A percentile compares a stretch with the other conserved stretches of the same genome.
Evolutionary conservation across 2,113 vertebrate genomes (phyloP).

Genomic region (Xiphophorus couchianus): DNA sequence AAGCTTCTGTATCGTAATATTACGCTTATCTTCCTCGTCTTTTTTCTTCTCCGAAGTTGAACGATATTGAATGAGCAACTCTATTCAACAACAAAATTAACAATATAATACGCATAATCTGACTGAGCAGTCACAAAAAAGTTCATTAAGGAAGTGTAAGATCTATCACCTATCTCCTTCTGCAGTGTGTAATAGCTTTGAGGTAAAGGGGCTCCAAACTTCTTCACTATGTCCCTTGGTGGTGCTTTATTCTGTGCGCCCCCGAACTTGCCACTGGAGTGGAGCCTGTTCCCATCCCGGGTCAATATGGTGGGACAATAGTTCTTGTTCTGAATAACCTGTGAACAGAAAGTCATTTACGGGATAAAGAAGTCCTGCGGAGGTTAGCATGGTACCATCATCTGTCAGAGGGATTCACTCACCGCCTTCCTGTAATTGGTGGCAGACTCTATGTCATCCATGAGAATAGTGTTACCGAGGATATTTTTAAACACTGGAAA

Average conservation of each 20-base stretch:
- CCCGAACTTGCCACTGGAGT: constrained; percentile 90
- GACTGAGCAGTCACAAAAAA: background rate
- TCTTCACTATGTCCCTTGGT: constrained; percentile 76
- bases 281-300: constrained; percentile 87
- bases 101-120: background rate
- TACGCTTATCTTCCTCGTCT: constrained; percentile 65
- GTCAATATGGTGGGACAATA: constrained; percentile 91
- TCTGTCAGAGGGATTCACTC: constrained; percentile 45
- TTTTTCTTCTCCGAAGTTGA: constrained; percentile 72
- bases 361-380: background rate
- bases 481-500: constrained; percentile 89
- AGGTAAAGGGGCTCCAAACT: constrained; percentile 90
- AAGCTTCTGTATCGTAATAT: constrained; percentile 70
- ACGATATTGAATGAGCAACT: constrained; percentile 82
- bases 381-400: no score
- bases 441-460: constrained; percentile 91
- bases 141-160: background rate
- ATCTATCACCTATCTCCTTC: constrained; percentile 82
- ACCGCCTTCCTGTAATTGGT: constrained; percentile 89
- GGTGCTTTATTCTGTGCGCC: constrained; percentile 93
- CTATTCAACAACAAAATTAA: constrained; percentile 63
- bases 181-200: constrained; percentile 68
- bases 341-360: constrained; percentile 13
- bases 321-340: constrained; percentile 84
- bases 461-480: constrained; percentile 89